Evolutionary conservation across 23 tunicate genomes (phyloP).

Genomic region (Corella eumyota): DNA sequence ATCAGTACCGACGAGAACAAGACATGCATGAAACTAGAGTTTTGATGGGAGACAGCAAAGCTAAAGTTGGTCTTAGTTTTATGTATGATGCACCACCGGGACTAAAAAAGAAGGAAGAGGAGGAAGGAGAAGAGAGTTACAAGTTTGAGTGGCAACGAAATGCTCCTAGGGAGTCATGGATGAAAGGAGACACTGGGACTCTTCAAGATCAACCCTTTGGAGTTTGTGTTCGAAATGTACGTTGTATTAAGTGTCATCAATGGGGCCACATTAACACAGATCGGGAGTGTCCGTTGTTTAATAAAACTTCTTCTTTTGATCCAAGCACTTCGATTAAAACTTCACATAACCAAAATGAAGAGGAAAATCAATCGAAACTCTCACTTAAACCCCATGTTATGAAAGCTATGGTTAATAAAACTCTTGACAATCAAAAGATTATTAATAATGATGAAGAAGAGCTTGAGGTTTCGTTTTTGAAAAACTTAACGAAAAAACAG

Average conservation of each 20-base stretch:
- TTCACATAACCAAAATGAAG: neutral
- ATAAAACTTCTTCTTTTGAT: conserved; percentile 85
- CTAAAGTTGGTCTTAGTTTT: conserved; percentile 97
- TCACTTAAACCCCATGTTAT: conserved; percentile 57
- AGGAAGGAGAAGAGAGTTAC: conserved; percentile 63
- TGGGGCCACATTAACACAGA: conserved; percentile 99
- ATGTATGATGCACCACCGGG: conserved; percentile 99
- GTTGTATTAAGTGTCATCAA: conserved; percentile 96
- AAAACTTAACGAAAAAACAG: conserved; percentile 69
- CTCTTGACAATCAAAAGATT: conserved; percentile 32
- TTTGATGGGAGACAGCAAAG: conserved; percentile 98
- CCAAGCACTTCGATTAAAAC: conserved; percentile 45
- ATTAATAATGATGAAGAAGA: conserved; percentile 61
- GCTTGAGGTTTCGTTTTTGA: conserved; percentile 78
- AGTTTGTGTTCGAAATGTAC: conserved; percentile 87
- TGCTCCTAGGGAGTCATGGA: conserved; percentile 94
- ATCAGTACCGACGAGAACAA: conserved; percentile 87
- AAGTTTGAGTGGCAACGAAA: conserved; percentile 99
- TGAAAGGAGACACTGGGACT: conserved; percentile 81
- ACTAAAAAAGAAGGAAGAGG: conserved; percentile 57
- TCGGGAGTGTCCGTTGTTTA: conserved; percentile 89
- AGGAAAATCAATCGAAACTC: conserved; percentile 8
- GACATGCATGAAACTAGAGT: conserved; percentile 98
- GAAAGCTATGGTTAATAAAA: conserved; percentile 62
- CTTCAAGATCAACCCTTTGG: conserved; percentile 97